phyloP scores from a whole-genome alignment of 2,888 invertebrate genomes.

The Isotomurus palustris region DNA sequence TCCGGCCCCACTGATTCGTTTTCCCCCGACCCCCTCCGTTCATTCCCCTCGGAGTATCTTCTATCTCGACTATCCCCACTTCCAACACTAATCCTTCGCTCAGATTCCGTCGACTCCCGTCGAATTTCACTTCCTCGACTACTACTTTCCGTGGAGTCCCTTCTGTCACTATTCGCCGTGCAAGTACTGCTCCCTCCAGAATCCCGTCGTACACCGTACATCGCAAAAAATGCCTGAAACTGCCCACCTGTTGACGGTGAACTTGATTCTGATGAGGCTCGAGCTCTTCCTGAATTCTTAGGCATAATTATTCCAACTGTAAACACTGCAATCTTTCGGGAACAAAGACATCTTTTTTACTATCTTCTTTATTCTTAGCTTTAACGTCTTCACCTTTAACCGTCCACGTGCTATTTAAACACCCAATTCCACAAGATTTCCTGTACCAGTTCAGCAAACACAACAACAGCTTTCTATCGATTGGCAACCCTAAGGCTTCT shows the following conservation, averaged over 20 bases:
- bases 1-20: no score
- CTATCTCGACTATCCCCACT: not conserved
- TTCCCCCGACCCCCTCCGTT: constrained; percentile 15
- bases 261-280: not conserved
- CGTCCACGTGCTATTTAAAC: no score
- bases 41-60: not conserved
- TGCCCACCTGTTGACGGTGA: not conserved
- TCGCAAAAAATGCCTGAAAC: constrained; percentile 5
- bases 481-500: no score
- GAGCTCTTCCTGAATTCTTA: not conserved
- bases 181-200: constrained; percentile 18
- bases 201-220: constrained; percentile 14
- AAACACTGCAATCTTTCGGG: no score
- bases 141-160: constrained; percentile 18
- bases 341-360: no score
- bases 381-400: no score
- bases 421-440: no score
- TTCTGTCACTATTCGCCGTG: constrained; percentile 6
- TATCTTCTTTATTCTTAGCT: no score
- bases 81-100: not conserved
- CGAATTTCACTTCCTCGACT: constrained; percentile 3
- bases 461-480: no score
- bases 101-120: constrained; percentile 18
- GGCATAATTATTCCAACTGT: no score
- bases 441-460: no score